Conservation (phyloP, 2,888 invertebrate species). For the Nomada flava region DNA sequence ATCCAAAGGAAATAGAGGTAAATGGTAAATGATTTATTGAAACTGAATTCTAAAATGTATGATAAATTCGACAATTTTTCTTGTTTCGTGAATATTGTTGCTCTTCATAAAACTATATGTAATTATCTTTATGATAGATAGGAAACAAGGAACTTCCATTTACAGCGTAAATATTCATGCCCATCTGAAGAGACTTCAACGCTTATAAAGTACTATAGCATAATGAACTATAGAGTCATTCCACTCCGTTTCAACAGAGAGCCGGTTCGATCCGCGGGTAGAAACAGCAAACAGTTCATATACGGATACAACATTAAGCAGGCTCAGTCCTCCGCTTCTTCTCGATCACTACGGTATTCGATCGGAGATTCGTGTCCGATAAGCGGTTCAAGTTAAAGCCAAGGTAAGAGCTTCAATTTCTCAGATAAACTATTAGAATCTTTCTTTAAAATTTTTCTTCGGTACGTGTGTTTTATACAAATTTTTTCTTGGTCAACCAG, state of each 20-base stretch:
- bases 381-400: not conserved
- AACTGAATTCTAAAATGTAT: not conserved
- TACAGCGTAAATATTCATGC: not conserved
- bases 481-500: not conserved
- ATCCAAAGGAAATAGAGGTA: not conserved
- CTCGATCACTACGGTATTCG: constrained; percentile 5
- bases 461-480: not conserved
- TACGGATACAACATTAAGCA: not conserved
- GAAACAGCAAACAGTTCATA: constrained; percentile 56
- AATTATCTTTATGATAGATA: not conserved
- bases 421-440: not conserved
- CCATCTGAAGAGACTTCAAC: constrained; percentile 18
- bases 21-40: not conserved
- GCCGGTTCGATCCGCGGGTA: constrained; percentile 43
- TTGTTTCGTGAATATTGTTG: not conserved
- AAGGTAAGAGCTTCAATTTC: constrained; percentile 22
- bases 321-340: constrained; percentile 14
- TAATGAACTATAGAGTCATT: constrained; percentile 75
- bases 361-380: not conserved
- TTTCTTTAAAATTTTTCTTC: not conserved
- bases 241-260: constrained; percentile 75
- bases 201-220: constrained; percentile 72
- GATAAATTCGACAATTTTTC: not conserved
- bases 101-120: not conserved
- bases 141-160: constrained; percentile 1